A percentile compares a stretch with the other conserved stretches of the same genome.
Evolutionary conservation across 2,113 vertebrate species (phyloP).

Genomic region (Chunga burmeisteri): DNA sequence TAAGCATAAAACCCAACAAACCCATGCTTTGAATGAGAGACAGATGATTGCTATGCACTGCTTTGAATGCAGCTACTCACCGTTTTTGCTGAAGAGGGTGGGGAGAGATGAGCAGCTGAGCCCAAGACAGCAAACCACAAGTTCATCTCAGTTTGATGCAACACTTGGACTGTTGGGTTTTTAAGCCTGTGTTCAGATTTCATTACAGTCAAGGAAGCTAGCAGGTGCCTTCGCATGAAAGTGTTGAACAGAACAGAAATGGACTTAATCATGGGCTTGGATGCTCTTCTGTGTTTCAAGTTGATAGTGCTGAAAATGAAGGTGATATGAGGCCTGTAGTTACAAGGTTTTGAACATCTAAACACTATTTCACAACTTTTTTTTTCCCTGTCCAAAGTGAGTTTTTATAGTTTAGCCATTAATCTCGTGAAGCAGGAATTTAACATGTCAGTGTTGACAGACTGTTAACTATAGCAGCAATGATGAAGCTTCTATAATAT

Average conservation of each 20-base stretch:
- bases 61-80: background rate
- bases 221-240: background rate
- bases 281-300: background rate
- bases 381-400: background rate
- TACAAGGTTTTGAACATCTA: background rate
- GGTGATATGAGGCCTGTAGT: background rate
- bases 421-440: slow-evolving; percentile 33
- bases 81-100: background rate
- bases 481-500: slow-evolving; percentile 66
- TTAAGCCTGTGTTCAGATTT: background rate
- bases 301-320: background rate
- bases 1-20: background rate
- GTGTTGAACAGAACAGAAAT: background rate
- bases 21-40: background rate
- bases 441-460: background rate
- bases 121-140: background rate
- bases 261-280: background rate
- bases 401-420: slow-evolving; percentile 26
- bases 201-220: background rate
- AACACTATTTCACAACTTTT: background rate
- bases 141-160: background rate
- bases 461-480: slow-evolving; percentile 22
- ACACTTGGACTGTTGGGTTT: background rate
- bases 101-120: background rate
- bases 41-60: background rate